Base-by-base conservation (phyloP, 2,888 invertebrate genomes). In the Chaitophorus viminalis region DNA sequence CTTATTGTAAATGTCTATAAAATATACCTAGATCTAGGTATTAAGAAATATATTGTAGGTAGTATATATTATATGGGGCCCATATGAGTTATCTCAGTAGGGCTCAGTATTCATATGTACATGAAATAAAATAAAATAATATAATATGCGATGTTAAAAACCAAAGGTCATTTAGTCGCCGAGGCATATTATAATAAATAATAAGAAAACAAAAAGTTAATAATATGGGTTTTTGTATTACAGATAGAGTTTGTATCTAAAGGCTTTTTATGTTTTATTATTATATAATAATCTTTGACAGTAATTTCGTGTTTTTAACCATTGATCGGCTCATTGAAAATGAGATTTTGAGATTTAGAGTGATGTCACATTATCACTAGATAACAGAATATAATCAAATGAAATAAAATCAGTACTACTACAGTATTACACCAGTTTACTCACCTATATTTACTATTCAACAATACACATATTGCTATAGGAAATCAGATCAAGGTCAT, bases 401-500 rank as follows among this genome's bases (percentile, higher is more conserved):
- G 4, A 17, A 25, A 70, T 17, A 70, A 17, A 17, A 14, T n/a
- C n/a, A n/a, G n/a, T n/a, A n/a, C n/a, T n/a, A n/a, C n/a, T n/a
- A n/a, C n/a, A 70, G 31, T 31, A 3, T 70, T 29, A 29, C 14
- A 17, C 14, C 29, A 70, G 70, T 29, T 29, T 31, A 70, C 11
- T 60, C 60, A 1, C 60, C 60, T 60, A 9, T 60, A 25, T 60
- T 60, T 25, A 6, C 25, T 1, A 21, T 25, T 25, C 21, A 60
- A 60, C 17, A 31, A 14, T 6, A 31, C 29, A 70, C 14, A 1
- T 14, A 4, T 70, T 70, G 4, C 5, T 4, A 31, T 31, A 29
- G 2, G 39, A 82, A 82, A 82, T 25, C 31, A 25, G 70, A 82
- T 52, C 82, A 70, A 82, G 70, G 70, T 70, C 29, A 70, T 68